Evolutionary conservation across 2,888 invertebrate species (phyloP).

Genomic region (Branchinecta sandiegonensis): DNA sequence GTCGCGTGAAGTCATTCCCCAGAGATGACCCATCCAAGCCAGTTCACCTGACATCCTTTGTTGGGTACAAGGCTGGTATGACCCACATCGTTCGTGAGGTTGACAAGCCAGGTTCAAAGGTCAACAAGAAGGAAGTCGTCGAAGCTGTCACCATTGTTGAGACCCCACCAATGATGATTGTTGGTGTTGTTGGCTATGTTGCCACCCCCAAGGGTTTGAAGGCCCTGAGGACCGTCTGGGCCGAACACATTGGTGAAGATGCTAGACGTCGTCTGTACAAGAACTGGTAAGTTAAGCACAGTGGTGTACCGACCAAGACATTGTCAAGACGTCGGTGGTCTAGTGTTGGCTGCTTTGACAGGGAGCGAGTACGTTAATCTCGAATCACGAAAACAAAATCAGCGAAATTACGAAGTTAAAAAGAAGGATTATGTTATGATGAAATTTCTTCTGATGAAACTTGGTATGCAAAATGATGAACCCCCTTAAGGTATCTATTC

Average conservation of each 20-base stretch:
- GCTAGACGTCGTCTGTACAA: constrained; percentile 98
- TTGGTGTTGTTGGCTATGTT: constrained; percentile 96
- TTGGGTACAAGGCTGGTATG: constrained; percentile 99
- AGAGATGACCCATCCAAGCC: constrained; percentile 93
- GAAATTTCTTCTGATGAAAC: too few species aligned
- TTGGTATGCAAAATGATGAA: constrained; percentile 19
- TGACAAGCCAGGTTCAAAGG: constrained; percentile 95
- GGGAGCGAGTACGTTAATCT: too few species aligned
- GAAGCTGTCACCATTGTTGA: constrained; percentile 97
- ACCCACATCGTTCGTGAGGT: constrained; percentile 98
- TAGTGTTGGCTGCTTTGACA: neutral
- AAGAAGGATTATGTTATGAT: too few species aligned
- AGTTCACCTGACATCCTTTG: constrained; percentile 91
- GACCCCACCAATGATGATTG: constrained; percentile 94
- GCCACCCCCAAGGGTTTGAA: constrained; percentile 95
- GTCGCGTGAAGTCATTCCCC: constrained; percentile 98
- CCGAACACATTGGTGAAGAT: constrained; percentile 97
- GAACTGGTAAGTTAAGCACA: constrained; percentile 62
- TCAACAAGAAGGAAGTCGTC: constrained; percentile 99
- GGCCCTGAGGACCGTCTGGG: constrained; percentile 90
- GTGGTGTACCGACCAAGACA: neutral
- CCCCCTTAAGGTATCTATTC: constrained; percentile 22
- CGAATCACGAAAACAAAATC: too few species aligned
- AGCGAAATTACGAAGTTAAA: too few species aligned
- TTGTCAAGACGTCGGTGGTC: neutral